These are phyloP conservation scores for Mus spretus DNA, from an alignment of 2,797 vertebrate genomes.

Conservation along the genomic window DNA sequence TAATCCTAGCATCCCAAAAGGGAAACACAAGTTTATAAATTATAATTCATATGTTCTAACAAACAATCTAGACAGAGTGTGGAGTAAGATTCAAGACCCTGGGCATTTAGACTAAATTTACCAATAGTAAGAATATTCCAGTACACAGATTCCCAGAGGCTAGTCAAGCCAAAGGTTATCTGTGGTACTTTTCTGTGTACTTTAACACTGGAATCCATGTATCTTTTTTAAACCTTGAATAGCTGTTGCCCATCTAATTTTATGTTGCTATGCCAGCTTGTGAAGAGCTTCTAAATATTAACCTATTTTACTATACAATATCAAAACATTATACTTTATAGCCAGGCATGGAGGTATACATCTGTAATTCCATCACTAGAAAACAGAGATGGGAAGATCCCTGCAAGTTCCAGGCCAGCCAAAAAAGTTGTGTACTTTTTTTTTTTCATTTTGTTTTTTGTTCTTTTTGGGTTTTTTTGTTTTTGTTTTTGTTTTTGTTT, in stretches of 20 bases:
- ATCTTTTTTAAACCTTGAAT: not conserved
- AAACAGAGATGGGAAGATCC: not conserved
- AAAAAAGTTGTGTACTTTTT: not conserved
- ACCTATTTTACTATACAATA: not conserved
- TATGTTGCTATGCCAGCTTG: not conserved
- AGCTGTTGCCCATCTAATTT: not conserved
- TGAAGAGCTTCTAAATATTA: not conserved
- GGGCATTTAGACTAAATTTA: not conserved
- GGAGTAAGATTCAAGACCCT: not conserved
- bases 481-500: too few relatives aligned
- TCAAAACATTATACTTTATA: not conserved
- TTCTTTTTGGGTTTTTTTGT: too few relatives aligned
- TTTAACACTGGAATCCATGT: not conserved
- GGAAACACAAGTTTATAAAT: not conserved
- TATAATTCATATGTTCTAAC: not conserved
- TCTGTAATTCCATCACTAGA: not conserved
- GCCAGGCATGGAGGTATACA: not conserved
- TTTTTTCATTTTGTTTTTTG: too few relatives aligned
- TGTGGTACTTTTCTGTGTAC: not conserved
- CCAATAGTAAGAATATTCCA: slow-evolving; percentile 24
- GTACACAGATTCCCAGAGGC: slow-evolving; percentile 9
- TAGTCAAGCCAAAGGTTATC: not conserved
- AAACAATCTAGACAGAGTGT: not conserved
- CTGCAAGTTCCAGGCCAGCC: not conserved
- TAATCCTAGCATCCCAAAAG: not conserved